Evolutionary conservation across 2,888 invertebrate genomes (phyloP), one percentile per base, ranked within the genome.

Genomic region (Drosophila mulleri): DNA sequence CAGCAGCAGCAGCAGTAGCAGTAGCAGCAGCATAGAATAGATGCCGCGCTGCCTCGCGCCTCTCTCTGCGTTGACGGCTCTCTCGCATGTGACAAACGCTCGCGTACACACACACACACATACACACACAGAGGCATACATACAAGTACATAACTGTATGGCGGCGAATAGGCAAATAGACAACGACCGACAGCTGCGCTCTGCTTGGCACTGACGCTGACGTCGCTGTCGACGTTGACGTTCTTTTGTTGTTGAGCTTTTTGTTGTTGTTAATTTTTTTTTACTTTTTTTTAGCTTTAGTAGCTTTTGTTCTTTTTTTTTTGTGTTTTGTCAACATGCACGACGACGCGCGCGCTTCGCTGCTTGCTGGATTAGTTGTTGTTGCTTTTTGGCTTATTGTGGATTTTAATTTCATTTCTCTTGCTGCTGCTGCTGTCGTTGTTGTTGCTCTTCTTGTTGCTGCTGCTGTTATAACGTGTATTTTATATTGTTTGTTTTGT

Each of bases 141-240:
- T 39, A 52, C 32, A 52, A 12, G 39, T 47, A 52, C 32, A 61
- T 26, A 54, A 29, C 41, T 41, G 54, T 54, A 54, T 41, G n/a
- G 57, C 57, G n/a, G 57, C 57, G 16, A 57, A 67, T 50, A 53
- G 41, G 63, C 71, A 72, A 80, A 76, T 77, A 78, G 78, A 78
- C 78, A 80, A 78, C 66, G 45, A 45, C 37, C 67, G 81, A 78
- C 77, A 78, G 77, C 77, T 78, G 77, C 77, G 77, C 76, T 74
- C 77, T 80, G 80, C 63, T 60, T 77, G 80, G 67, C 80, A 77
- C 77, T 75, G 80, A 80, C 71, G 76, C 47, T 44, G 23, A 50
- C 37, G 37, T 39, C 37, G 37, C 37, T 26, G 54, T 54, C 54
- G 57, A 18, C 62, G 72, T 53, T 56, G 67, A 61, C 70, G 71